Evolutionary conservation across 2,888 invertebrate species (phyloP).

Genomic region (Blastobasis adustella): DNA sequence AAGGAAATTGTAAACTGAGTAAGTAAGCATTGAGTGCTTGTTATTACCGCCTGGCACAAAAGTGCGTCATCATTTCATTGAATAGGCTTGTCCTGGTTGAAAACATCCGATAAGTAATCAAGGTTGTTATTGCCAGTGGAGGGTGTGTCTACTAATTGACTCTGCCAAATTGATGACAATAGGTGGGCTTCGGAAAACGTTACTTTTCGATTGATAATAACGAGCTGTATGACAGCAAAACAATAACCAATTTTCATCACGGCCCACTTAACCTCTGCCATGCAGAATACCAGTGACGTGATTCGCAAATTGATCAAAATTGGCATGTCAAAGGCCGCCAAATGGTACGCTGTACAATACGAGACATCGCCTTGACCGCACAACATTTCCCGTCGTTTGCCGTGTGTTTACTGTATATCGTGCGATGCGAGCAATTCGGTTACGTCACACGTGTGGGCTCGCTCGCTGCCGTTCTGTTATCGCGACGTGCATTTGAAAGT

Average conservation of each 20-base stretch:
- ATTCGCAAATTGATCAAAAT: conserved; percentile 21
- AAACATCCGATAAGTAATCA: too few relatives aligned
- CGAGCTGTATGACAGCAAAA: conserved; percentile 4
- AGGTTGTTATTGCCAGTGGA: too few relatives aligned
- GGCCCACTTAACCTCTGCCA: neutral
- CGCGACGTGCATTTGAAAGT: conserved; percentile 32
- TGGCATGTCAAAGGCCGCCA: neutral
- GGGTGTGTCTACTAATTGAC: too few relatives aligned
- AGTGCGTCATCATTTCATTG: too few relatives aligned
- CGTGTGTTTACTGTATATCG: conserved; percentile 4
- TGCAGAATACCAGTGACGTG: conserved; percentile 14
- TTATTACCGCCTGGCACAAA: too few relatives aligned
- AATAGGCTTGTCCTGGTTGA: too few relatives aligned
- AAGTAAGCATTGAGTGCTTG: too few relatives aligned
- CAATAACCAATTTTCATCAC: conserved; percentile 1
- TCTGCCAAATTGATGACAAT: too few relatives aligned
- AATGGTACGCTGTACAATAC: too few relatives aligned
- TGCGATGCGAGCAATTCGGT: conserved; percentile 6
- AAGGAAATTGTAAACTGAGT: too few relatives aligned
- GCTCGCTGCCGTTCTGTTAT: conserved; percentile 30
- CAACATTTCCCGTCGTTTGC: conserved; percentile 21
- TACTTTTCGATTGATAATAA: conserved; percentile 1
- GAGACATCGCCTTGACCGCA: conserved; percentile 29
- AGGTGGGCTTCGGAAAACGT: too few relatives aligned
- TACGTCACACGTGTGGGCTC: conserved; percentile 12